A percentile compares a stretch with the other conserved stretches of the same genome.
Conservation (phyloP, 64 coral and sea anemone genomes). For the Anthopleura sola region DNA sequence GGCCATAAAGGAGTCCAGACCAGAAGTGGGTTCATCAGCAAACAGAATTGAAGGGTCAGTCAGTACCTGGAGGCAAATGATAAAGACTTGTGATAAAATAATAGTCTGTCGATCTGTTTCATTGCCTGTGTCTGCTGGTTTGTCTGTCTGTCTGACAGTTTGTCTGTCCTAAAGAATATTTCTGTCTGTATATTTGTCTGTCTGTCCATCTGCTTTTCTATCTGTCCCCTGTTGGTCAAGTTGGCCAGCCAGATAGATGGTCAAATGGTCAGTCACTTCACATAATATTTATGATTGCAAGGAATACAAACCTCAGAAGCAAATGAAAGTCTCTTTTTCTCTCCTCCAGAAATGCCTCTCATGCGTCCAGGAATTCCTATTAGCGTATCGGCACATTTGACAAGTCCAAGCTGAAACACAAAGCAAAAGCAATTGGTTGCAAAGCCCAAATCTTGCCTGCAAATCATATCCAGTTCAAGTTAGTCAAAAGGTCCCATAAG, state of each 20-base stretch:
- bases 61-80: constrained; percentile 44
- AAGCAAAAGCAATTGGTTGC: not conserved
- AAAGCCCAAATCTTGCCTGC: no score
- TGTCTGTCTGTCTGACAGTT: no score
- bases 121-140: no score
- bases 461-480: no score
- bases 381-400: constrained; percentile 80
- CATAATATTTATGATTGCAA: not conserved
- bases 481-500: no score
- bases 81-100: not conserved
- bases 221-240: no score
- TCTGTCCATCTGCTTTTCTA: not conserved
- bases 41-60: constrained; percentile 87
- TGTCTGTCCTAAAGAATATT: no score
- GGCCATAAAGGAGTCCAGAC: constrained; percentile 96
- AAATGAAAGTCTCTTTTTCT: constrained; percentile 84
- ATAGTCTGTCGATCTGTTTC: not conserved
- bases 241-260: no score
- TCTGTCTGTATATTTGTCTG: no score
- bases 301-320: constrained; percentile 66
- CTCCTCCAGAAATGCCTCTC: constrained; percentile 79
- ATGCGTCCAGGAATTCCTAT: constrained; percentile 76
- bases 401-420: constrained; percentile 58
- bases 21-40: constrained; percentile 96
- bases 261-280: not conserved